These are phyloP conservation scores for Gila orcuttii DNA, from an alignment of 2,113 vertebrate genomes.

Conservation along the genomic window DNA sequence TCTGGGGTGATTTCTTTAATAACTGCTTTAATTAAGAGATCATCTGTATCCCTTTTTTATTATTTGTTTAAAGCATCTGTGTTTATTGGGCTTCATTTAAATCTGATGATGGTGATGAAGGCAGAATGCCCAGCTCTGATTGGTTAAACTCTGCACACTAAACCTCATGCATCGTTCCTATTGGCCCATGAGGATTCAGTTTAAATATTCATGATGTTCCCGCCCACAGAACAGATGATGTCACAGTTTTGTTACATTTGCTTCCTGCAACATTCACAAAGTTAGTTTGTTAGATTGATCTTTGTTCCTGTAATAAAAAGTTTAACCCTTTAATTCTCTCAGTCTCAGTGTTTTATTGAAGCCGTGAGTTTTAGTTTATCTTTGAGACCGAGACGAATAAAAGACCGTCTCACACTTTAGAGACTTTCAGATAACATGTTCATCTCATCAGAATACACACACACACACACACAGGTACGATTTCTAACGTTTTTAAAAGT, in stretches of 20 bases:
- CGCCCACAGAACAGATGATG: neutral
- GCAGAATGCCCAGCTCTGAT: neutral
- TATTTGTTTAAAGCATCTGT: neutral
- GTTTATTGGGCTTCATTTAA: neutral
- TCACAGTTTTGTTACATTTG: conserved; percentile 37
- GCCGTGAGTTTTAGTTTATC: too few relatives aligned
- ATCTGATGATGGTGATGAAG: neutral
- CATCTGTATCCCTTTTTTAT: neutral
- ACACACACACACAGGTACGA: too few relatives aligned
- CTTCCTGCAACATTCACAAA: neutral
- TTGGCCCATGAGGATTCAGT: neutral
- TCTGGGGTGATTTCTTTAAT: neutral
- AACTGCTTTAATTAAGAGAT: neutral
- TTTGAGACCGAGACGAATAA: too few relatives aligned
- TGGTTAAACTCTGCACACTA: neutral
- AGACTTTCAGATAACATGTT: too few relatives aligned
- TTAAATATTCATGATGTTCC: neutral
- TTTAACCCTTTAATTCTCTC: conserved; percentile 65
- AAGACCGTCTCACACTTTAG: too few relatives aligned
- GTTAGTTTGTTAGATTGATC: conserved; percentile 69
- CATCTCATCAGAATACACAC: too few relatives aligned
- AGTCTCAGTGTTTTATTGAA: neutral
- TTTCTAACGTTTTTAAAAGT: too few relatives aligned
- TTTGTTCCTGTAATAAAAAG: conserved; percentile 71
- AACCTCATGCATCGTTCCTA: neutral